These are phyloP conservation scores for Acanthornis magna DNA, from an alignment of 2,797 vertebrate genomes.

Conservation along the genomic window DNA sequence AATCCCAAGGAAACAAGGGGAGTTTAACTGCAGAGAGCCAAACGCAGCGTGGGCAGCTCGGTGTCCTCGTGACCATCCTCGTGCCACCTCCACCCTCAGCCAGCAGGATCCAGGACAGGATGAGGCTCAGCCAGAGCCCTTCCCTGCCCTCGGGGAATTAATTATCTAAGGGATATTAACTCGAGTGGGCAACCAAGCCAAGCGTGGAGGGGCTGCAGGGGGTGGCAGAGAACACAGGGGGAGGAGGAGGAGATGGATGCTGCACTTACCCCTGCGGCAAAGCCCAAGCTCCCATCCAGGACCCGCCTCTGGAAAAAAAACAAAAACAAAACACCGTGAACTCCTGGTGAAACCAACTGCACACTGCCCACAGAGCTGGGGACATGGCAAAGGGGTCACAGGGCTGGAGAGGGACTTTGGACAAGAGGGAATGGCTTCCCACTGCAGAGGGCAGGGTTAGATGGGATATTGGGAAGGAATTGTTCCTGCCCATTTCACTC, in stretches of 20 bases:
- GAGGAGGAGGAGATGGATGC: background rate
- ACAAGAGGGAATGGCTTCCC: background rate
- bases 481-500: background rate
- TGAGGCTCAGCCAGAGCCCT: background rate
- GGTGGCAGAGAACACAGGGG: background rate
- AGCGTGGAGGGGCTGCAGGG: background rate
- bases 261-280: conserved; percentile 90
- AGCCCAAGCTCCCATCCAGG: conserved; percentile 94
- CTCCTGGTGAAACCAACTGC: background rate
- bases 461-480: background rate
- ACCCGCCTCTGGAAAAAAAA: conserved; percentile 82
- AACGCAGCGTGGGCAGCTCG: background rate
- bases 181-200: rapidly evolving
- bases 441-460: rapidly evolving
- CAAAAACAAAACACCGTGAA: background rate
- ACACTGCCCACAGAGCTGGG: background rate
- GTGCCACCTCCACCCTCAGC: background rate
- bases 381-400: background rate
- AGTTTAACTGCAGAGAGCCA: background rate
- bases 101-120: too few relatives aligned
- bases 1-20: rapidly evolving
- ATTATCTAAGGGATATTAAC: background rate
- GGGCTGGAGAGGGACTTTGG: background rate
- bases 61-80: rapidly evolving
- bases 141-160: background rate